Conservation (phyloP, 2,797 vertebrate species). For the Betta splendens region DNA sequence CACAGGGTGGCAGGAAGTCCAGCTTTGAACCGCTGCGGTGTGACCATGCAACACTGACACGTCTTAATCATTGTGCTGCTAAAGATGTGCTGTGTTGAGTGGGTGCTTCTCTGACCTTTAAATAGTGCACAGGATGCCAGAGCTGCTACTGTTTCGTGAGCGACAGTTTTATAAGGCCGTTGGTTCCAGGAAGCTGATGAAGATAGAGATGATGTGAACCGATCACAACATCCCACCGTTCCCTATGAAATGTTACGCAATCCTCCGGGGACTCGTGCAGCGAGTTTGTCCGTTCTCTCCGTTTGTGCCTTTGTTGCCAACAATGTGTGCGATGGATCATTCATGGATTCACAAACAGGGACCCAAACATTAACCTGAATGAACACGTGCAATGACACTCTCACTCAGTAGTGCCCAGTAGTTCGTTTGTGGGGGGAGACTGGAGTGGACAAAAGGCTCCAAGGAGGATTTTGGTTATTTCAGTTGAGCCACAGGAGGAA, state of each 20-base stretch:
- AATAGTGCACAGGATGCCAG: slow-evolving; percentile 30
- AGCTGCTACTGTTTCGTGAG: slow-evolving; percentile 28
- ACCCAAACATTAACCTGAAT: too few relatives aligned
- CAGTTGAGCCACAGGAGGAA: too few relatives aligned
- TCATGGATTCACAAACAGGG: too few relatives aligned
- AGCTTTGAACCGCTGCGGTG: slow-evolving; percentile 1
- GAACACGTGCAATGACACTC: too few relatives aligned
- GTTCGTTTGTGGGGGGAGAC: too few relatives aligned
- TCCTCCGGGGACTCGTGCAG: slow-evolving; percentile 35
- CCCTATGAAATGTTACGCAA: slow-evolving; percentile 60
- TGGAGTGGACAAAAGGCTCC: too few relatives aligned
- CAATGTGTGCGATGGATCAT: slow-evolving; percentile 25
- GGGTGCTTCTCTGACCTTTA: slow-evolving; percentile 50
- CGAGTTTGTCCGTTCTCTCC: slow-evolving; percentile 12
- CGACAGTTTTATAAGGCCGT: slow-evolving; percentile 43
- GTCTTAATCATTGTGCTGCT: slow-evolving; percentile 18
- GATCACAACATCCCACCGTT: slow-evolving; percentile 58
- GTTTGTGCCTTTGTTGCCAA: slow-evolving; percentile 8
- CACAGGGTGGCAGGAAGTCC: neutral
- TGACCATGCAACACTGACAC: slow-evolving; percentile 20
- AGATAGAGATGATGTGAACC: slow-evolving; percentile 46
- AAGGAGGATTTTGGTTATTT: too few relatives aligned
- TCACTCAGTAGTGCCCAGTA: too few relatives aligned
- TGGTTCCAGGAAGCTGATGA: slow-evolving; percentile 50
- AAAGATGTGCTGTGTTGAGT: slow-evolving; percentile 27